Base-by-base conservation (phyloP, 1,140 invertebrate species). In the Ostrea edulis region DNA sequence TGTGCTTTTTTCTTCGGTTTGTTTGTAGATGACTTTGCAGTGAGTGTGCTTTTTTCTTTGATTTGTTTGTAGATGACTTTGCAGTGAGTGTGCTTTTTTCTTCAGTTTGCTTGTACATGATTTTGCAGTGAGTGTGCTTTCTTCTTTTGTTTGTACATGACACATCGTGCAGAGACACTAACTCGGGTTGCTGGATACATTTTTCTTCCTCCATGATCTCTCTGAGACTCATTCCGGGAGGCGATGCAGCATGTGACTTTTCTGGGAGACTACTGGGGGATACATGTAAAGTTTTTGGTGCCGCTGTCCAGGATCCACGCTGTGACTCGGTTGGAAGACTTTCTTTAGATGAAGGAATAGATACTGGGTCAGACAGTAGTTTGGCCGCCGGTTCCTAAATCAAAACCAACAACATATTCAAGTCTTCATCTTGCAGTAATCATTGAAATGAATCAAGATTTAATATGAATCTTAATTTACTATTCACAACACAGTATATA, bases 131-230 rank as follows among this genome's bases (percentile, higher is more conserved):
- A 5, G 35, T 44, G 1, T 44, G 5, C 5, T 44, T 44, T 44
- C 35, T 5, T 44, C 5, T 44, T 44, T 44, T 44, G 35, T 44
- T 44, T 44, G 35, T 44, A 44, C 35, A 44, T 2, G 35, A 44
- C 35, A 44, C 35, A 5, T 44, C 35, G 5, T 44, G 35, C 35
- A 44, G 9, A 12, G 25, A 81, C 25, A 83, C 82, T 82, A 20
- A 83, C 82, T 52, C 17, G 8, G 71, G 52, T 22, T 87, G 17
- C 9, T 65, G 55, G n/a, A 29, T 54, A n/a, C 14, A 68, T 14
- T 87, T 62, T 86, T 93, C 90, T 58, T 91, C 87, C 25, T 82
- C 81, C 91, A 93, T 93, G 85, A 93, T 93, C 44, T 92, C 91
- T 25, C 92, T 86, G n/a, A 93, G 90, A 55, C 91, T 91, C 8